phyloP scores from a whole-genome alignment of 2,888 invertebrate genomes.

The Phalera bucephala region DNA sequence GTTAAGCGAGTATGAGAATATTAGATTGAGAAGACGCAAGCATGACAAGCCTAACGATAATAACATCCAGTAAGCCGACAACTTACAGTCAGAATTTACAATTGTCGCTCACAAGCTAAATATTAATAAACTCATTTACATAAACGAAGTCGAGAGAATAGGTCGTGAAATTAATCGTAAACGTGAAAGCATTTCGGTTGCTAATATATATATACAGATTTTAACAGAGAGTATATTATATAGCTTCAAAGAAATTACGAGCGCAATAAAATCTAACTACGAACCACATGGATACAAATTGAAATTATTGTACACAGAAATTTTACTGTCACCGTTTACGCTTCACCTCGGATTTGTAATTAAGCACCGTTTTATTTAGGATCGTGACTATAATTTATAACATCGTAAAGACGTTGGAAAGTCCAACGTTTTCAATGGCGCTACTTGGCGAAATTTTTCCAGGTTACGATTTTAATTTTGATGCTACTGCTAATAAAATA shows the following conservation, averaged over 20 bases:
- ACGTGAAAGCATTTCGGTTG: constrained; percentile 30
- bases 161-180: constrained; percentile 27
- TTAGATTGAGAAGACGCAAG: constrained; percentile 25
- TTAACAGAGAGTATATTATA: not conserved
- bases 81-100: constrained; percentile 22
- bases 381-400: constrained; percentile 17
- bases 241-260: not conserved
- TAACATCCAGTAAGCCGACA: constrained; percentile 26
- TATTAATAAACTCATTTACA: constrained; percentile 20
- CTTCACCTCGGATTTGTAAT: constrained; percentile 42
- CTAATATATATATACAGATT: constrained; percentile 17
- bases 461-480: constrained; percentile 20
- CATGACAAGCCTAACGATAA: constrained; percentile 28
- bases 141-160: constrained; percentile 10
- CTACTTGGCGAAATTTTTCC: constrained; percentile 7
- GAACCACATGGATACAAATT: constrained; percentile 37
- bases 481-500: constrained; percentile 25
- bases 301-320: constrained; percentile 23
- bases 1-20: constrained; percentile 10
- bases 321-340: constrained; percentile 33
- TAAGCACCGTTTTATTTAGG: constrained; percentile 23
- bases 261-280: constrained; percentile 43
- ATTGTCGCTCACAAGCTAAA: constrained; percentile 20
- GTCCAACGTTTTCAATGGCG: not conserved
- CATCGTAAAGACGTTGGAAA: constrained; percentile 4